Conservation (phyloP, 2,797 vertebrate species). For the Periophthalmus magnuspinnatus region DNA sequence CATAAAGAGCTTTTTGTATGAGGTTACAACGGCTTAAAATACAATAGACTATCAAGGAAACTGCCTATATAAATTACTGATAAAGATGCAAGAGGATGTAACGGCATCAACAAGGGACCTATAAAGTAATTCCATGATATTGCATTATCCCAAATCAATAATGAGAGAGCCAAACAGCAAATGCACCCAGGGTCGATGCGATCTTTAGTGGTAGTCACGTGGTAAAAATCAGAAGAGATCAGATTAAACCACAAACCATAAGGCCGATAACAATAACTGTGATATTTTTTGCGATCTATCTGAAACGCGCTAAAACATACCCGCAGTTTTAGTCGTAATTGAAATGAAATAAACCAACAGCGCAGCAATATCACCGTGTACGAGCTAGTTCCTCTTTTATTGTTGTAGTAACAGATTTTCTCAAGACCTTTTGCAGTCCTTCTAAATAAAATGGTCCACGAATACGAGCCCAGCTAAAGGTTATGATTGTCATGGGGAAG, state of each 20-base stretch:
- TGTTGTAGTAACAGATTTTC: background rate
- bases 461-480: background rate
- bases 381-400: background rate
- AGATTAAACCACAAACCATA: too few species aligned
- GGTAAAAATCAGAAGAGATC: too few species aligned
- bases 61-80: background rate
- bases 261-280: too few species aligned
- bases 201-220: too few species aligned
- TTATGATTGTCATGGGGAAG: background rate
- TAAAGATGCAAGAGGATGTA: background rate
- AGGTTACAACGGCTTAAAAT: background rate
- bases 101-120: background rate
- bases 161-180: background rate
- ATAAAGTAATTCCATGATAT: background rate
- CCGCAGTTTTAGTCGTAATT: too few species aligned
- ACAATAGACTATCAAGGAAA: background rate
- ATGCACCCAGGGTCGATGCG: too few species aligned
- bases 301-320: too few species aligned
- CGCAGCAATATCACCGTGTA: too few species aligned
- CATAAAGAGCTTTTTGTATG: background rate
- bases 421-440: background rate
- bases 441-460: background rate
- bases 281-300: too few species aligned
- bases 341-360: too few species aligned
- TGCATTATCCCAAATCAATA: background rate